Conservation (phyloP, 1,140 invertebrate genomes). For the Littorina saxatilis region DNA sequence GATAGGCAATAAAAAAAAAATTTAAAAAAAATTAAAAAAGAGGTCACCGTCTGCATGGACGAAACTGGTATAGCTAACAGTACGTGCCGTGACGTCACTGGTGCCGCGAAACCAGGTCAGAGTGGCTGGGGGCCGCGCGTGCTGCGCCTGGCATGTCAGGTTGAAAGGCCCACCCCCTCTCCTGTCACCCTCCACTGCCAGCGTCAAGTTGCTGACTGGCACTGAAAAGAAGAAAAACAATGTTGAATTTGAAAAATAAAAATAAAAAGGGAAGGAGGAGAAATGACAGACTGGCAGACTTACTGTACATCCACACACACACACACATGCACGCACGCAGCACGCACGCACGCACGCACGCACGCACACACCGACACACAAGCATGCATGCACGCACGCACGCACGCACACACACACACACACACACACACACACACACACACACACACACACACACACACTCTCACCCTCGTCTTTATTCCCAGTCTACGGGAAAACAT, state of each 20-base stretch:
- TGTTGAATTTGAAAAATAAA: neutral
- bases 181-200: neutral
- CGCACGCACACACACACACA: neutral
- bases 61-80: conserved; percentile 2
- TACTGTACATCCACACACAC: neutral
- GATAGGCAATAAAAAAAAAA: no score
- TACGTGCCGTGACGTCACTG: neutral
- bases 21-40: no score
- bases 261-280: neutral
- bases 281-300: neutral
- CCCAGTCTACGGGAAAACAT: no score
- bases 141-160: conserved; percentile 8
- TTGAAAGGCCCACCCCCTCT: neutral
- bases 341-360: neutral
- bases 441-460: conserved; percentile 6
- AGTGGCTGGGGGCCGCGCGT: conserved; percentile 12
- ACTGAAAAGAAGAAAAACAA: neutral
- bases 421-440: conserved; percentile 6
- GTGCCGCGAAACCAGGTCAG: conserved; percentile 4
- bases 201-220: neutral
- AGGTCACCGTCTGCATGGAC: neutral
- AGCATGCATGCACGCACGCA: neutral
- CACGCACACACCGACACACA: neutral
- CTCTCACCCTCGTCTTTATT: no score
- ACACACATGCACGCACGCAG: no score